These are phyloP conservation scores for Dolichopus griseipennis DNA, from an alignment of 2,888 invertebrate species.

Conservation along the genomic window DNA sequence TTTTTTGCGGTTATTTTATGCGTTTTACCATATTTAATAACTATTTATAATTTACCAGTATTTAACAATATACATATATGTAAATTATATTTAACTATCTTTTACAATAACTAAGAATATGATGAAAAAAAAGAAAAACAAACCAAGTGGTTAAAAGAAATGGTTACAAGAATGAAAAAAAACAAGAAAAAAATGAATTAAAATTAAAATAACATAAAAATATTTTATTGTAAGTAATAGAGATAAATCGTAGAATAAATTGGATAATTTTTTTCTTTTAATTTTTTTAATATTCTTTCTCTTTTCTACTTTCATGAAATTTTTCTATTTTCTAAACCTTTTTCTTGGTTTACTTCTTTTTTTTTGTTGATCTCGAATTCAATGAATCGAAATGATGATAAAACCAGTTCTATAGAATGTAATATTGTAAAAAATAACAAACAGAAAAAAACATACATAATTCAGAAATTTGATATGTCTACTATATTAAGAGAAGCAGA, in stretches of 20 bases:
- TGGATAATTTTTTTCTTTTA: not conserved
- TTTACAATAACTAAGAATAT: not conserved
- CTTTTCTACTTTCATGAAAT: too few species aligned
- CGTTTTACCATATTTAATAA: not conserved
- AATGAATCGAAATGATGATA: too few species aligned
- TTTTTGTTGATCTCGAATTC: too few species aligned
- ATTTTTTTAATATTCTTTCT: too few species aligned
- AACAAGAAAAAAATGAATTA: too few species aligned
- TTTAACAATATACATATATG: not conserved
- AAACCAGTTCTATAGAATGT: too few species aligned
- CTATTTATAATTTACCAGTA: too few species aligned
- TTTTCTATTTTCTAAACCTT: too few species aligned
- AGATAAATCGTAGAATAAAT: not conserved
- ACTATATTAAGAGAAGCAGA: not conserved
- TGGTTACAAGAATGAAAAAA: too few species aligned
- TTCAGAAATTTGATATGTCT: not conserved
- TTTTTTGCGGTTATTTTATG: slow-evolving; percentile 2
- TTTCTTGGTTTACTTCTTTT: too few species aligned
- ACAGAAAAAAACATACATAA: too few species aligned
- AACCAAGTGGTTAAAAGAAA: not conserved
- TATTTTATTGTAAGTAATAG: not conserved
- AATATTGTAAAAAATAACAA: too few species aligned
- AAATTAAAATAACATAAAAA: not conserved
- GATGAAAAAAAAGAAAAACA: not conserved
- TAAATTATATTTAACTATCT: not conserved